phyloP scores from a whole-genome alignment of 2,888 invertebrate genomes.

The Aphidius colemani region DNA sequence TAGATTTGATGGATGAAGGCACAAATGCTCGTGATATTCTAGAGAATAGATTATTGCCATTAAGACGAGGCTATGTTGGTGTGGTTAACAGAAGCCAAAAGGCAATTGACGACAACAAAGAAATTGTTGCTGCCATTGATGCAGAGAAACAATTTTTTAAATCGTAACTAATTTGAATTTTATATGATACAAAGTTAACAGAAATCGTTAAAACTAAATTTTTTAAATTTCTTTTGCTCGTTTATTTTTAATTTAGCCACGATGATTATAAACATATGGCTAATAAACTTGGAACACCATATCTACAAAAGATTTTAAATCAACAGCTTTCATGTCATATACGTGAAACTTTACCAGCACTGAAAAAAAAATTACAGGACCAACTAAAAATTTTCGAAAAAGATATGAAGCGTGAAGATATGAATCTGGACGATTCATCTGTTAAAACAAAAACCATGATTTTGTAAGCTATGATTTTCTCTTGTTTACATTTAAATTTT shows the following conservation, averaged over 20 bases:
- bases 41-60: constrained; percentile 93
- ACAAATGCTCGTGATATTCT: constrained; percentile 98
- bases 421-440: constrained; percentile 96
- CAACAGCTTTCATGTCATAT: constrained; percentile 99
- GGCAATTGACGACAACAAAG: constrained; percentile 97
- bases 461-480: constrained; percentile 74
- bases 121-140: constrained; percentile 90
- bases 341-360: constrained; percentile 92
- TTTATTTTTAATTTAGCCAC: constrained; percentile 73
- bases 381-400: constrained; percentile 94
- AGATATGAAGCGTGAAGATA: constrained; percentile 98
- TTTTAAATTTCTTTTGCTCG: too few species aligned
- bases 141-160: constrained; percentile 96
- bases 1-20: constrained; percentile 99
- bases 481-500: background rate
- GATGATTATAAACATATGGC: constrained; percentile 97
- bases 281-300: constrained; percentile 96
- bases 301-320: constrained; percentile 94
- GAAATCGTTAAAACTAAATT: too few species aligned
- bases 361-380: constrained; percentile 95
- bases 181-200: too few species aligned
- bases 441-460: constrained; percentile 99
- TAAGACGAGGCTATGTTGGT: constrained; percentile 95
- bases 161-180: too few species aligned
- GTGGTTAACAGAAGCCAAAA: constrained; percentile 99